Base-by-base conservation (phyloP, 1,140 invertebrate genomes). In the Bombus vancouverensis region DNA sequence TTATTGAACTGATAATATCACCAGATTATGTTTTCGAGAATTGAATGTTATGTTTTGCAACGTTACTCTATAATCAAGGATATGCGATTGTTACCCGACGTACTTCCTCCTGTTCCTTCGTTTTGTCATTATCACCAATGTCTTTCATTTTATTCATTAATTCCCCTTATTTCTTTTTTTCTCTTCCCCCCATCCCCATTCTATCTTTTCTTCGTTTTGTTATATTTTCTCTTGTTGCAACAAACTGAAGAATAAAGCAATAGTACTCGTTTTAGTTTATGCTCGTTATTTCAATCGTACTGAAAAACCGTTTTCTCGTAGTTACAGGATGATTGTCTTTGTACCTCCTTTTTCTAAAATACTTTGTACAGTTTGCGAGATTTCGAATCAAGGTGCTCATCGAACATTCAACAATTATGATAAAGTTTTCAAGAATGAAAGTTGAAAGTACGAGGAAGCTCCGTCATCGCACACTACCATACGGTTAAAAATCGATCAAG, bases 301-400 rank as follows among this genome's bases (percentile, higher is more conserved):
- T 25, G 57, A 72, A 62, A 73, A 80, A 62, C 22, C 32, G 53
- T 76, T 83, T 65, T 57, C 66, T 89, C 78, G 65, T 72, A 78
- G 88, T 90, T 80, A 81, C 72, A 84, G 81, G 81, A 89, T 89
- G 89, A 87, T 87, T 89, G 88, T 89, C 83, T 81, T 83, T 86
- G 81, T 86, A 74, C 75, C 87, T 82, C 73, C 87, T 86, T 83
- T 83, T 85, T 87, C 86, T 82, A 65, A 78, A 83, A 87, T 75
- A 84, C 88, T 87, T 85, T 92, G 91, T 92, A 92, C 91, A 92
- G 85, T 76, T 85, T 89, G 65, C 70, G 86, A 87, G 76, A 85
- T 84, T 87, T 71, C 83, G 80, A 90, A 82, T 66, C 86, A 77
- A 86, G 42, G 57, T 81, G 87, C 65, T 87, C 87, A 53, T 44